Base-by-base conservation (phyloP, 2,888 invertebrate species). In the Caenorhabditis angaria region DNA sequence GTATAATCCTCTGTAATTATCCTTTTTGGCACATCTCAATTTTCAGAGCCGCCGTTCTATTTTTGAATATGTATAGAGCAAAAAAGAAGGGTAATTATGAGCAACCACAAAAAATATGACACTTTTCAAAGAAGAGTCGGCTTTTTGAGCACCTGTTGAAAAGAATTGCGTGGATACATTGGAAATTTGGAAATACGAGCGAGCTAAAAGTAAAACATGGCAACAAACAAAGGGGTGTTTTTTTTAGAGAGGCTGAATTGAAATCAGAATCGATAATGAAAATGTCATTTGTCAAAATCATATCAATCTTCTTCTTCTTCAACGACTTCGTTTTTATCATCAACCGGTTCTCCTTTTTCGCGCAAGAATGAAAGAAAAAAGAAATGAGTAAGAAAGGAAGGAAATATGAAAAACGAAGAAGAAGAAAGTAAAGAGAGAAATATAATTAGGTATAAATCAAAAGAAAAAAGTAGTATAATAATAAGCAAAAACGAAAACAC, bases 391-490 rank as follows among this genome's bases (percentile, higher is more conserved):
- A 41, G 32, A 8, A 32, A 10, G 18, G 41, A 41, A 18, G 3
- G 18, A 6, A n/a, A 41, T 18, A 41, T 41, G 18, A 41, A 41
- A 41, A 41, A 41, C 8, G 10, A 41, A 14, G 18, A 41, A 14
- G 18, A 41, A 14, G 18, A 14, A 41, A 41, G 32, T 32, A 32
- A 10, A 41, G 41, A 41, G 41, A 12, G 18, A 6, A n/a, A 41
- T 41, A 41, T 41, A 41, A 41, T 41, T 41, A 41, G 41, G 41
- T 41, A 41, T 41, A 41, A 41, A 41, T 41, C 41, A 41, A 41
- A 41, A 41, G 41, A 41, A 41, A 41, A 41, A 41, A n/a, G n/a
- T n/a, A n/a, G n/a, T n/a, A n/a, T n/a, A n/a, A 18, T 41, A 41
- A 41, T 41, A 41, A 41, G 41, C 41, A 41, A 41, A 41, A 41